These are phyloP conservation scores for Dermatemys mawii DNA, from an alignment of 2,113 vertebrate species.

Conservation along the genomic window DNA sequence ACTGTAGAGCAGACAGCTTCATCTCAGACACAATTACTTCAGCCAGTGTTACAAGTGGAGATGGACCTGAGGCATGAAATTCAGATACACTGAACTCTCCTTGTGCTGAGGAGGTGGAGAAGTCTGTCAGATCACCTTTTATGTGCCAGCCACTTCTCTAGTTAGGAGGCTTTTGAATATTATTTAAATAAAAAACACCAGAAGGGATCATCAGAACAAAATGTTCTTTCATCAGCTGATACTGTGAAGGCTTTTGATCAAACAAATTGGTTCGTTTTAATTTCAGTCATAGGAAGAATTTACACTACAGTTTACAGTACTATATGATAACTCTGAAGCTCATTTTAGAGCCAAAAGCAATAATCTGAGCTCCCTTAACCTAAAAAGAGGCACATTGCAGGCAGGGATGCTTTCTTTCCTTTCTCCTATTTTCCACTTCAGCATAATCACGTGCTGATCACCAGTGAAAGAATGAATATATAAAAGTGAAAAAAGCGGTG, in stretches of 20 bases:
- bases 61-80: not conserved
- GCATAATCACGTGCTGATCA: not conserved
- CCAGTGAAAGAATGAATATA: not conserved
- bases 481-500: not conserved
- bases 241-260: not conserved
- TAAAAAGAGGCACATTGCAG: not conserved
- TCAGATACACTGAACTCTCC: not conserved
- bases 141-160: not conserved
- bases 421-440: not conserved
- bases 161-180: not conserved
- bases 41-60: not conserved
- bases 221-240: not conserved
- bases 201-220: accelerated
- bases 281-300: not conserved
- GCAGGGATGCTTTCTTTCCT: not conserved
- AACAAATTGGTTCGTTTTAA: slow-evolving; percentile 14
- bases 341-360: not conserved
- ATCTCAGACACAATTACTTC: not conserved
- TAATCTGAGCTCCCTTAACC: not conserved
- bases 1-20: accelerated
- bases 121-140: not conserved
- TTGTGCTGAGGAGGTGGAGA: not conserved
- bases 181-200: not conserved
- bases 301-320: not conserved
- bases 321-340: not conserved